Evolutionary conservation across 1,140 invertebrate species (phyloP).

Genomic region (Papilio dardanus): DNA sequence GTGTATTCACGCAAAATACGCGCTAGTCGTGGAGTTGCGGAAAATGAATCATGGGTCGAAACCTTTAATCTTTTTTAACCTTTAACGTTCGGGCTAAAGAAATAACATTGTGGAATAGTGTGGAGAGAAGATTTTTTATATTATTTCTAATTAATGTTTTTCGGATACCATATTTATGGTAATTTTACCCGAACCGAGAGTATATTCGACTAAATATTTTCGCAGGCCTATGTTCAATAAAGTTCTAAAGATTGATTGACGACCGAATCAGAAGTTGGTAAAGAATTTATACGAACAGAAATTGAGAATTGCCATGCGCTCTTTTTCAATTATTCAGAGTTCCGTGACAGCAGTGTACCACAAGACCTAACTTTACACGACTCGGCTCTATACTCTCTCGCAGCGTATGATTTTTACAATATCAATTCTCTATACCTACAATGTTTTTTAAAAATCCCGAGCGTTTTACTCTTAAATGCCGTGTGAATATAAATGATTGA

Average conservation of each 20-base stretch:
- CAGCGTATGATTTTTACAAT: neutral
- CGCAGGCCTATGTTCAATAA: neutral
- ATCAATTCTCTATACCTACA: neutral
- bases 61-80: too few species aligned
- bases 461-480: neutral
- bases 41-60: too few species aligned
- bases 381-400: neutral
- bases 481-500: too few species aligned
- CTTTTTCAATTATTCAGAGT: neutral
- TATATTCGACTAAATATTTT: neutral
- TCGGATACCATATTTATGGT: too few species aligned
- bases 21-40: too few species aligned
- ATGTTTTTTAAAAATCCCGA: neutral
- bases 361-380: neutral
- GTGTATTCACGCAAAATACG: too few species aligned
- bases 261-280: neutral
- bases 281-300: neutral
- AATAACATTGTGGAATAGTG: too few species aligned
- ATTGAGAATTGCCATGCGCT: neutral
- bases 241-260: neutral
- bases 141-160: too few species aligned
- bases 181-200: too few species aligned
- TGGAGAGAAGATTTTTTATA: too few species aligned
- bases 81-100: too few species aligned
- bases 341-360: neutral